Evolutionary conservation across 1,140 invertebrate genomes (phyloP).

Genomic region (Drosophila nannoptera): DNA sequence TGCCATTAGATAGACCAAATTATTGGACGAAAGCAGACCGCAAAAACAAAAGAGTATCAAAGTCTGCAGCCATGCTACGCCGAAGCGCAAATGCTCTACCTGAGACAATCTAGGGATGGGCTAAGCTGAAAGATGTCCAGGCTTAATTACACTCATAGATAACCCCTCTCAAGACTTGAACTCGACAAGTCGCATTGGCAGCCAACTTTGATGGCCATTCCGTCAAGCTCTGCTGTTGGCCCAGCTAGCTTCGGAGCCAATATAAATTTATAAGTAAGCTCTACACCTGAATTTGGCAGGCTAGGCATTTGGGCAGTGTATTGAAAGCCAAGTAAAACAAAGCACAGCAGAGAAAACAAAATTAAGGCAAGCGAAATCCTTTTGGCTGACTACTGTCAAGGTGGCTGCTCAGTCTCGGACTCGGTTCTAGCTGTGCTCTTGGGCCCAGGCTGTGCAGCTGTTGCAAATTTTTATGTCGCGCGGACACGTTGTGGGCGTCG

Average conservation of each 20-base stretch:
- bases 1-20: conserved; percentile 74
- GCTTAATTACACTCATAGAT: too few relatives aligned
- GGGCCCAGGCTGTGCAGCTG: conserved; percentile 60
- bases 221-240: too few relatives aligned
- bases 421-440: conserved; percentile 21
- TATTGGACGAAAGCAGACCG: conserved; percentile 66
- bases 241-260: background rate
- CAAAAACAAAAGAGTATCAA: conserved; percentile 61
- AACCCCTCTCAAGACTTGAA: too few relatives aligned
- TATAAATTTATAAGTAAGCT: background rate
- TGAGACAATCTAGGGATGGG: too few relatives aligned
- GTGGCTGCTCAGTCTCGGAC: conserved; percentile 48
- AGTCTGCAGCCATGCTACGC: conserved; percentile 14
- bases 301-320: conserved; percentile 34
- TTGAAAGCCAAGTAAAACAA: conserved; percentile 43
- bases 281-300: background rate
- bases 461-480: conserved; percentile 75
- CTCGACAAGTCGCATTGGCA: too few relatives aligned
- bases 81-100: conserved; percentile 39
- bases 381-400: conserved; percentile 73
- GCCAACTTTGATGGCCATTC: too few relatives aligned
- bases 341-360: too few relatives aligned
- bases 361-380: conserved; percentile 46
- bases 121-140: too few relatives aligned
- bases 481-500: conserved; percentile 70